Base-by-base conservation (phyloP, 2,888 invertebrate genomes). In the Platycnemis pennipes region DNA sequence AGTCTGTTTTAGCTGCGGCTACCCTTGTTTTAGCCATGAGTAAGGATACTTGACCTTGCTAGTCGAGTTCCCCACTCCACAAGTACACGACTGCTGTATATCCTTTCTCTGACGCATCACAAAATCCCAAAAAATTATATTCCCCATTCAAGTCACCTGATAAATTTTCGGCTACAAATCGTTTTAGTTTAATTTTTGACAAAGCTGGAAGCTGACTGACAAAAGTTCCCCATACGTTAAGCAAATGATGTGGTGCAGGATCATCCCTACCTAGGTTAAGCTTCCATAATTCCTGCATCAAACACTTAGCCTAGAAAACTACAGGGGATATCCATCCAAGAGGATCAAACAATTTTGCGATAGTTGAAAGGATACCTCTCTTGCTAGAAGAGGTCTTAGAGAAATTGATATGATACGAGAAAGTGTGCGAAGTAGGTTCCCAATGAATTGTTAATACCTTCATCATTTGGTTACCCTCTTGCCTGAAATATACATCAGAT, bases 391-490 rank as follows among this genome's bases (percentile, higher is more conserved):
- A 37, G 44, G 44, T 22, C 19, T 37, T 13, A 86, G 1, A 7
- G 19, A 86, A 3, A 44, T 86, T 2, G 42, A 86, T 44, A 44
- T 86, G 42, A 44, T 86, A 86, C 42, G 85, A 86, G 42, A 37
- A 86, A 42, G 44, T 37, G 44, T 86, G 11, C 8, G 22, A 37
- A 37, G 7, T 37, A 44, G 85, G 44, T 37, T 86, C 85, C 42
- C 85, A 86, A 42, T 86, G 85, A 86, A 86, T n/a, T 37, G 37
- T 37, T 44, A 86, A 86, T 44, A 86, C 77, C 77, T 77, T 77
- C 77, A 77, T 49, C 63, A 63, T 13, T 1, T 63, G 63, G 63
- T 63, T 26, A 63, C 63, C 63, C 63, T 63, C 63, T 63, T 63
- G 63, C 63, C 63, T 63, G 63, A 63, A 63, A 63, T 63, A 63